Evolutionary conservation across 2,113 vertebrate species (phyloP).

Genomic region (Corythaixoides concolor): DNA sequence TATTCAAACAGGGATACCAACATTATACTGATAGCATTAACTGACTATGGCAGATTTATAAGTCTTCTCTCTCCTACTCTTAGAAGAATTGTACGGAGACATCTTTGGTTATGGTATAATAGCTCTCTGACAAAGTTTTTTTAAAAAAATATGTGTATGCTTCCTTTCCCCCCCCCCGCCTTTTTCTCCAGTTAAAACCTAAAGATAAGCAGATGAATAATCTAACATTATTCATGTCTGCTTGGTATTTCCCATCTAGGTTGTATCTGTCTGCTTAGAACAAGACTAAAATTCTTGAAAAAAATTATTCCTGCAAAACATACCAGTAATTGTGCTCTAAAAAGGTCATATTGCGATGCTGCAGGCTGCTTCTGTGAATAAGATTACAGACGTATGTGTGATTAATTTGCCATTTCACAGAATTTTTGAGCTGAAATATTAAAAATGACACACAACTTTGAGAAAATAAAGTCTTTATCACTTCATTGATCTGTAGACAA

Average conservation of each 20-base stretch:
- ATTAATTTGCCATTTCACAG: conserved; percentile 12
- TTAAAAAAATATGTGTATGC: not conserved
- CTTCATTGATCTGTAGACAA: not conserved
- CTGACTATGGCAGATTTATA: conserved; percentile 22
- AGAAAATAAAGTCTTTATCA: not conserved
- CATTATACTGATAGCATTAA: not conserved
- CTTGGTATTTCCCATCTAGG: not conserved
- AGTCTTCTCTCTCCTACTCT: not conserved
- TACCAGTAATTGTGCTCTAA: not conserved
- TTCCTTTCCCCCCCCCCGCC: not conserved
- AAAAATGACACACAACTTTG: not conserved
- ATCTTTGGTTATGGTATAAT: not conserved
- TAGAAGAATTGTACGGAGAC: not conserved
- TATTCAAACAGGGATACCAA: not conserved
- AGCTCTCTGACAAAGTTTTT: not conserved
- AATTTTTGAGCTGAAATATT: not conserved
- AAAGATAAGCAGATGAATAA: conserved; percentile 7
- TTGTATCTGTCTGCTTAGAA: not conserved
- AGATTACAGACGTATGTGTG: not conserved
- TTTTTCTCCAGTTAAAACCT: not conserved
- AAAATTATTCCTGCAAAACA: not conserved
- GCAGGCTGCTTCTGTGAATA: not conserved
- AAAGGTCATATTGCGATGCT: not conserved
- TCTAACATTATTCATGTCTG: not conserved
- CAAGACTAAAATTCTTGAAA: not conserved